Evolutionary conservation across 2,888 invertebrate species (phyloP).

Genomic region (Hydropsyche betteni): DNA sequence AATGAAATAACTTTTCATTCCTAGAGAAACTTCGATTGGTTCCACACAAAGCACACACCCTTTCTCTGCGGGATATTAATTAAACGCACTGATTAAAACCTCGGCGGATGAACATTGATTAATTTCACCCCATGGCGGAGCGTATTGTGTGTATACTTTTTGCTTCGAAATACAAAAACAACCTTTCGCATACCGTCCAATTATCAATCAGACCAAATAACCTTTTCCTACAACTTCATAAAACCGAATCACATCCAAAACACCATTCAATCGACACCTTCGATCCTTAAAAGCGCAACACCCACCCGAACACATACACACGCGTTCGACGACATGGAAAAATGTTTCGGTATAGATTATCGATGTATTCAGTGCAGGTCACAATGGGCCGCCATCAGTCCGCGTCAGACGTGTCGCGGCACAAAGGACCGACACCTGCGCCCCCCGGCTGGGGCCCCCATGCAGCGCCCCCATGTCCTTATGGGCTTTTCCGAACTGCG

Average conservation of each 20-base stretch:
- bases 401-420: constrained; percentile 36
- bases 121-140: not conserved
- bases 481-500: too few species aligned
- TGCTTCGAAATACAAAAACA: too few species aligned
- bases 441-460: not conserved
- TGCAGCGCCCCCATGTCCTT: not conserved
- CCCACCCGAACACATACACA: too few species aligned
- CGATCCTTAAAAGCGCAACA: too few species aligned
- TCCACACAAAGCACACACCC: not conserved
- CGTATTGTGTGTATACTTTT: too few species aligned
- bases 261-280: too few species aligned
- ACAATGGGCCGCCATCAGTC: constrained; percentile 39
- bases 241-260: too few species aligned
- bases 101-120: not conserved
- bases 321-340: constrained; percentile 25
- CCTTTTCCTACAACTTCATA: too few species aligned
- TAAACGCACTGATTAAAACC: constrained; percentile 1
- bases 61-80: constrained; percentile 11
- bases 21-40: not conserved
- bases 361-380: constrained; percentile 34
- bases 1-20: too few species aligned
- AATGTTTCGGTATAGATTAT: constrained; percentile 35
- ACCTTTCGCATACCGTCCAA: too few species aligned
- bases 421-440: constrained; percentile 26
- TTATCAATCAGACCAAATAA: too few species aligned